These are phyloP conservation scores for Brachyhypopomus occidentalis DNA, from an alignment of 2,113 vertebrate species.

Conservation along the genomic window DNA sequence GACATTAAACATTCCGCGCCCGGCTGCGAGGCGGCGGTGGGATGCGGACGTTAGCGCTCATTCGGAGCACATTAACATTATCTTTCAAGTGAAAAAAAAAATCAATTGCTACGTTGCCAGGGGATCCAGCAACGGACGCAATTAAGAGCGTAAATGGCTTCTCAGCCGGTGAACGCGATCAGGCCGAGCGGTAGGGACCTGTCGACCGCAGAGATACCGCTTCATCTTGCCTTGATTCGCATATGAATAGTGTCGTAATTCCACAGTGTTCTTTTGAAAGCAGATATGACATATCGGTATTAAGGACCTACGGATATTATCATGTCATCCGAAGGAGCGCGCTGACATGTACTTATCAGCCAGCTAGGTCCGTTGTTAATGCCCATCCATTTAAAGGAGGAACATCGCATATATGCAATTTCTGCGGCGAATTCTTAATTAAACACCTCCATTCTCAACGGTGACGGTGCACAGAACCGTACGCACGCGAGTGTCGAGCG, in stretches of 20 bases:
- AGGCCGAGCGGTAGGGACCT: constrained; percentile 38
- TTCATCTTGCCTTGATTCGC: too few species aligned
- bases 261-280: too few species aligned
- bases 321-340: too few species aligned
- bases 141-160: constrained; percentile 50
- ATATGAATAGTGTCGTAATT: too few species aligned
- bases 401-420: constrained; percentile 6
- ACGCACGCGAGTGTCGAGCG: constrained; percentile 45
- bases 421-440: not conserved
- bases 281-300: too few species aligned
- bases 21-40: constrained; percentile 6
- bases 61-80: constrained; percentile 1
- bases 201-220: too few species aligned
- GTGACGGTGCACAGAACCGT: not conserved
- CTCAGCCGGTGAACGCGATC: constrained; percentile 31
- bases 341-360: too few species aligned
- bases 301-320: too few species aligned
- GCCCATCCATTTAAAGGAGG: too few species aligned
- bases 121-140: constrained; percentile 44
- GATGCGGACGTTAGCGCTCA: too few species aligned
- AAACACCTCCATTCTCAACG: not conserved
- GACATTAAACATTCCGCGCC: constrained; percentile 48
- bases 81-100: constrained; percentile 50
- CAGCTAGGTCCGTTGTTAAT: too few species aligned
- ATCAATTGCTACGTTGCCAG: constrained; percentile 50